Evolutionary conservation across 53 echinoderm and acorn worm species (phyloP).

Genomic region (Apostichopus leukothele): DNA sequence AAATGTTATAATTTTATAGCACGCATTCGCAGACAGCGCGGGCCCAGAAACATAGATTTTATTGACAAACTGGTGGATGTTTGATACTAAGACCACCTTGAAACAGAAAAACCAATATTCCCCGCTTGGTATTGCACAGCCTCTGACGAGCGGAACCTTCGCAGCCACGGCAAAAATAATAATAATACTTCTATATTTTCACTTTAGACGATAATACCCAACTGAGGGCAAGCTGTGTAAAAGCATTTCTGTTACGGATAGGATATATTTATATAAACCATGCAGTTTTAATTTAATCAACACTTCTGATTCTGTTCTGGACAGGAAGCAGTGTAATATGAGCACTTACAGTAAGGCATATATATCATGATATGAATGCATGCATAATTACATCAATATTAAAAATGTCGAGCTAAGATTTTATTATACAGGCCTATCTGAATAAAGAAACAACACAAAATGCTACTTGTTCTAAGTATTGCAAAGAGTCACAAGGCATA

Average conservation of each 20-base stretch:
- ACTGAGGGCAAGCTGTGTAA: neutral
- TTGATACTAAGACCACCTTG: neutral
- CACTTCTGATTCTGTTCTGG: neutral
- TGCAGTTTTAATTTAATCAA: conserved; percentile 11
- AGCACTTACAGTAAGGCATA: no score
- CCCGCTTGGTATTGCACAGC: neutral
- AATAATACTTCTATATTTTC: neutral
- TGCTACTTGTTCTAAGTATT: no score
- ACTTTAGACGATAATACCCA: neutral
- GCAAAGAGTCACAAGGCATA: no score
- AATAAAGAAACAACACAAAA: no score
- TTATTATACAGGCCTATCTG: no score
- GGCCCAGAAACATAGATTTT: neutral
- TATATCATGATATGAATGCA: no score
- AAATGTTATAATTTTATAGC: no score
- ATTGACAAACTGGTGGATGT: neutral
- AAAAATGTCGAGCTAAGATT: no score
- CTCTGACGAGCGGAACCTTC: neutral
- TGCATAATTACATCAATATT: no score
- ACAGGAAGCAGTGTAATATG: no score
- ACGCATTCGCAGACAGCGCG: no score
- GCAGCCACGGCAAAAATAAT: neutral
- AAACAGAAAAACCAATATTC: neutral
- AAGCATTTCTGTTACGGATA: conserved; percentile 9
- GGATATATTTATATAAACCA: neutral